A percentile compares a stretch with the other conserved stretches of the same genome.
Evolutionary conservation across 1,140 invertebrate species (phyloP).

Genomic region (Pseudomyrmex concolor): DNA sequence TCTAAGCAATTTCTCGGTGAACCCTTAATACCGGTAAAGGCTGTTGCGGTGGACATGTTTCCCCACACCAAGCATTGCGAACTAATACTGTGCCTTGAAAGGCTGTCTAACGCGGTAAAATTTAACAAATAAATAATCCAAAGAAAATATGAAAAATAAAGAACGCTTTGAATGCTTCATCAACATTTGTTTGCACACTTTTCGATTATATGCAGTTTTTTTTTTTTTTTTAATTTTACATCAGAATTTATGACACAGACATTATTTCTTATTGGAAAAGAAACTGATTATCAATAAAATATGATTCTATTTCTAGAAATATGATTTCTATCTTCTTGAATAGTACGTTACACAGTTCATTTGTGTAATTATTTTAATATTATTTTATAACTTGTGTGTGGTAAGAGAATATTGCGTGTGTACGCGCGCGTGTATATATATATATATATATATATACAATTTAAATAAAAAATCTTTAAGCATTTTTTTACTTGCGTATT

Average conservation of each 20-base stretch:
- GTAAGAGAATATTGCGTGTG: no score
- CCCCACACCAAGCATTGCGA: slow-evolving; percentile 96
- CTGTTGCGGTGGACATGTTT: slow-evolving; percentile 97
- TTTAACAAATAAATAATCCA: slow-evolving; percentile 1
- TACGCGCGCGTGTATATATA: no score
- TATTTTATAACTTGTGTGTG: no score
- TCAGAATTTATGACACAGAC: no score
- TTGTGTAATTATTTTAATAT: slow-evolving; percentile 39
- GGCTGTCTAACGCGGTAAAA: slow-evolving; percentile 81
- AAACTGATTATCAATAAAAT: slow-evolving; percentile 6
- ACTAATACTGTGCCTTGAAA: slow-evolving; percentile 93
- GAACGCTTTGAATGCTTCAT: background rate
- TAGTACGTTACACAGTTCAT: background rate
- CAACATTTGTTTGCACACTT: background rate
- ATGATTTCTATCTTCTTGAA: background rate
- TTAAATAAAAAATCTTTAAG: slow-evolving; percentile 11
- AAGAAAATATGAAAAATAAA: slow-evolving; percentile 11
- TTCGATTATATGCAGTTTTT: background rate
- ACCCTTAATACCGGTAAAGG: slow-evolving; percentile 92
- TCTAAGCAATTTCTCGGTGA: slow-evolving; percentile 93
- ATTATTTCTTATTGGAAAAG: background rate
- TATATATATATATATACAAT: background rate
- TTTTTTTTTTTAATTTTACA: no score
- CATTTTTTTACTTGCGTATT: slow-evolving; percentile 25
- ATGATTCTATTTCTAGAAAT: no score